Percentiles rank a stretch among this genome's conserved stretches.
Evolutionary conservation across 2,797 vertebrate genomes (phyloP).

Genomic region (Hyperoplus lanceolatus): DNA sequence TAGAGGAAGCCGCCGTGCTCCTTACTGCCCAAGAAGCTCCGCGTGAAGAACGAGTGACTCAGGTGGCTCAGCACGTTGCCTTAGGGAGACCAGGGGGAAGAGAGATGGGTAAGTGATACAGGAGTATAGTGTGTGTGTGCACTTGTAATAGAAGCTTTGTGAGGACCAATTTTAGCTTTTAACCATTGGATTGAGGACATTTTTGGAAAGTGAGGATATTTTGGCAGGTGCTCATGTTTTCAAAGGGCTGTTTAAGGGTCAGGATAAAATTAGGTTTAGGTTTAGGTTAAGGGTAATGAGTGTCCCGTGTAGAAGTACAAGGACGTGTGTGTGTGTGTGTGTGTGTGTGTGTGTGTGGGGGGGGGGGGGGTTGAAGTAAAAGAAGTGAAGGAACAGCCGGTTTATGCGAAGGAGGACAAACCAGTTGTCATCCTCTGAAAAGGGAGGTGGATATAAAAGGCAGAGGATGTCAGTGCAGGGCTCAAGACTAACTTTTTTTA

Average conservation of each 20-base stretch:
- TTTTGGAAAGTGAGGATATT: too few species aligned
- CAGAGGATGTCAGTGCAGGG: not conserved
- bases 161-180: too few species aligned
- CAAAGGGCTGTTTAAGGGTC: too few species aligned
- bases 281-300: too few species aligned
- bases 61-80: conserved; percentile 95
- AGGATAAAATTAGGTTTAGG: too few species aligned
- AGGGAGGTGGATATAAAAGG: conserved; percentile 11
- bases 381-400: conserved; percentile 1
- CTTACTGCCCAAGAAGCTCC: conserved; percentile 97
- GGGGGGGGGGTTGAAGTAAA: not conserved
- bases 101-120: conserved; percentile 20
- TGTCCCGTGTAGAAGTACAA: too few species aligned
- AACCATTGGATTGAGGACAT: too few species aligned
- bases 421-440: conserved; percentile 14
- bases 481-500: too few species aligned
- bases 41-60: conserved; percentile 98
- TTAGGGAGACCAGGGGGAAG: conserved; percentile 57
- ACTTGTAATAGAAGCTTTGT: too few species aligned
- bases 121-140: not conserved
- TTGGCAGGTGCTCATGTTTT: too few species aligned
- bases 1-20: conserved; percentile 98
- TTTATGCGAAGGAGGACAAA: not conserved
- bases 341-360: too few species aligned
- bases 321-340: too few species aligned